Evolutionary conservation across 1,140 invertebrate species (phyloP), one percentile per base, ranked within the genome.

Genomic region (Solenopsis fugax): DNA sequence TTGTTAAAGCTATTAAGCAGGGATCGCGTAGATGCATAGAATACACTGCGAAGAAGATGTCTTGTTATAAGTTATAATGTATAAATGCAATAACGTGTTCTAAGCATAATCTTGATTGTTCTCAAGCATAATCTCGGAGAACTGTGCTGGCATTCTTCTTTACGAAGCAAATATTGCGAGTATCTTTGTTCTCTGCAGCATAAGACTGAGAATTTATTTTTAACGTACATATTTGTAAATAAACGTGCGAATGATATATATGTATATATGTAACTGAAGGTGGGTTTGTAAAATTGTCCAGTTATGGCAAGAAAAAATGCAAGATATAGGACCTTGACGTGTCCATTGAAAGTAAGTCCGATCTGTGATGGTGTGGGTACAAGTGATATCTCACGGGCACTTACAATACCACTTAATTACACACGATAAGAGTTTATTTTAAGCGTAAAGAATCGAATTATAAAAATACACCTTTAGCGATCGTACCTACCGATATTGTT

Each of bases 121-220:
- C 34, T 84, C 21, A 37, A 81, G 29, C n/a, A 12, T 41, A 81
- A 64, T 56, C 69, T 73, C 56, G 13, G 60, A 29, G 54, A 50
- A 45, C 60, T 16, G 41, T 41, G 29, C 7, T 52, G 21, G 77
- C 48, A 21, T 1, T 50, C 24, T 56, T 52, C 10, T 37, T 21
- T 21, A 67, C 9, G 18, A 52, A 34, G 12, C 10, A n/a, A 71
- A 12, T 34, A 67, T 82, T 34, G 87, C 82, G 16, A 56, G 13
- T 64, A 71, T 41, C 48, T 72, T 87, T 89, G 91, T 92, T 92
- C 88, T 93, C 85, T 90, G 90, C 88, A 88, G 90, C 90, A 93
- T 93, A 94, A 95, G 94, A 95, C 94, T 94, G 94, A 94, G 92
- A 92, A 91, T 93, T 93, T 87, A 89, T 93, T 93, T 73, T 92